Base-by-base conservation (phyloP, 2,797 vertebrate species). In the Molossus alvarezi region DNA sequence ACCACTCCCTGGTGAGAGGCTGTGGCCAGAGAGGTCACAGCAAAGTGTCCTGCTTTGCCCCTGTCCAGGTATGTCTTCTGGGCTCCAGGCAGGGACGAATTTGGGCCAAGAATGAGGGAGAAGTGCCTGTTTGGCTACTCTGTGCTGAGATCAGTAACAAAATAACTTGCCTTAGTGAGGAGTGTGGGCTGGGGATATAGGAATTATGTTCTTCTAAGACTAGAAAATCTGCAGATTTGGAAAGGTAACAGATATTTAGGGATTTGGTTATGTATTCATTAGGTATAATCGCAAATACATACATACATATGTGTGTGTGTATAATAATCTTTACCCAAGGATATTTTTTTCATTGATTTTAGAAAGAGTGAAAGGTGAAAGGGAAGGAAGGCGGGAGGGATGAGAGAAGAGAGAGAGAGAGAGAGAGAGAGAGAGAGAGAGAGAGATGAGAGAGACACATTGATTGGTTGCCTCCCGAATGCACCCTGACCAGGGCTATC, bases 201-300 rank as follows among this genome's bases (percentile, higher is more conserved):
- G 37, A 51, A 69, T 83, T 29, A 55, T 37, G 6, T 53, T 93
- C 73, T 91, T 92, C 27, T 33, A 53, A 84, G 55, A 33, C 60
- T 55, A 91, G 55, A 15, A 41, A 89, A 76, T 60, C 90, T 95
- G 45, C 17, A 82, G 62, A 93, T 82, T 81, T 92, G 77, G 67
- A 88, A 92, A 95, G 53, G 69, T 55, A 6, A 37, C 41, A 83
- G 10, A 33, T 76, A 73, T 77, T 83, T 90, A 94, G 60, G 84
- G 41, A 82, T 60, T 90, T 96, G 62, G 15, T 71, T 94, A 93
- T 81, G 48, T 71, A n/a, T 77, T 64, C 55, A 77, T 45, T 94
- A 77, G 33, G 55, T 23, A 69, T 92, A 37, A 25, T 88, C 93
- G 11, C 9, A 89, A 83, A 91, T 64, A 45, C 41, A 45, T 45